Percentiles rank a stretch among this genome's conserved stretches.
Conservation (phyloP, 1,140 invertebrate species). For the Trachelipus rathkii region DNA sequence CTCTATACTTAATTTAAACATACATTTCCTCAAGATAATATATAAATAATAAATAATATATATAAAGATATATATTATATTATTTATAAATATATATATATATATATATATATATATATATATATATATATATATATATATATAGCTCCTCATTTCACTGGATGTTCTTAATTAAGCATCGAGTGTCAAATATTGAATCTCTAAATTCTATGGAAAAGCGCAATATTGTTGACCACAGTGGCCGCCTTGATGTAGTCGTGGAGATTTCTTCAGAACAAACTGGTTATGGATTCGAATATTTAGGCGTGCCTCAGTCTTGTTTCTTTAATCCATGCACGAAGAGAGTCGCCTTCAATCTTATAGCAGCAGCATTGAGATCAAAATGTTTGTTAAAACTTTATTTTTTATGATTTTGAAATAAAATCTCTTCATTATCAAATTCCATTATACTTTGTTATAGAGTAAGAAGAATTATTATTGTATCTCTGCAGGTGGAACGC, state of each 20-base stretch:
- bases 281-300: conserved; percentile 35
- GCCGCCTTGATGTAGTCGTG: conserved; percentile 25
- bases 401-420: too few relatives aligned
- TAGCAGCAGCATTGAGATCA: conserved; percentile 21
- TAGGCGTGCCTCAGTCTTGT: conserved; percentile 26
- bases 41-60: too few relatives aligned
- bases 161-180: conserved; percentile 29
- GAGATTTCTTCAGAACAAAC: conserved; percentile 20
- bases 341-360: not conserved
- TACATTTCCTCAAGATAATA: too few relatives aligned
- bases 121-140: not conserved
- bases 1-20: too few relatives aligned
- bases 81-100: not conserved
- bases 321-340: conserved; percentile 24
- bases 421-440: too few relatives aligned
- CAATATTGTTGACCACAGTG: not conserved
- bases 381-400: conserved; percentile 22
- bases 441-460: too few relatives aligned
- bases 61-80: not conserved
- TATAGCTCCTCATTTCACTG: conserved; percentile 30
- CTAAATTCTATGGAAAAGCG: not conserved
- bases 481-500: conserved; percentile 25
- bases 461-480: too few relatives aligned
- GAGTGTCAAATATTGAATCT: conserved; percentile 16
- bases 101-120: not conserved